Evolutionary conservation across 2,113 vertebrate species (phyloP).

Genomic region (Alethe diademata): DNA sequence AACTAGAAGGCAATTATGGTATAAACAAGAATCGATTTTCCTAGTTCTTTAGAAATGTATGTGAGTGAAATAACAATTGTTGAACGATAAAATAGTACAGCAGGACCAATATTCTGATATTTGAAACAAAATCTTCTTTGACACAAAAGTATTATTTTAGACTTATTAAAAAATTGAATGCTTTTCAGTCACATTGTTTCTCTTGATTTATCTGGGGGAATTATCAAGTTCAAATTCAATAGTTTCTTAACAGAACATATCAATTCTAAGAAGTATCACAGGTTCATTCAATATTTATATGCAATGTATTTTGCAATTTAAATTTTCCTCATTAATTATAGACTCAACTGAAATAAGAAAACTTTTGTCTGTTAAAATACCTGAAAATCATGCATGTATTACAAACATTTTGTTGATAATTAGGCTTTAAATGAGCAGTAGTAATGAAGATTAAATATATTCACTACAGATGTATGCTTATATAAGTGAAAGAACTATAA

Average conservation of each 20-base stretch:
- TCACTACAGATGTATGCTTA: neutral
- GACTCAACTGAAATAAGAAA: neutral
- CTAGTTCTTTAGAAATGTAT: neutral
- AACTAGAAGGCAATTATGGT: neutral
- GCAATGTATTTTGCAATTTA: neutral
- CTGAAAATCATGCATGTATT: neutral
- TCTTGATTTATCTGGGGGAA: neutral
- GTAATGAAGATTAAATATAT: neutral
- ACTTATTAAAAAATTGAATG: neutral
- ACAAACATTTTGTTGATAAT: neutral
- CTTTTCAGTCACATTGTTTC: neutral
- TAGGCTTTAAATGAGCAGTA: neutral
- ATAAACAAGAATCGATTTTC: neutral
- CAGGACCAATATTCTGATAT: neutral
- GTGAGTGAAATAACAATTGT: neutral
- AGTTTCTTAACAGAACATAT: neutral
- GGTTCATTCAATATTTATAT: neutral
- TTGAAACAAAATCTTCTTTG: neutral
- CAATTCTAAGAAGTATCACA: neutral
- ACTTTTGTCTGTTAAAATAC: neutral
- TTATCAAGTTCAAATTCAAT: neutral
- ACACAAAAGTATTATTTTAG: neutral
- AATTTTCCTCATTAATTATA: neutral
- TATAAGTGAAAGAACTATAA: neutral
- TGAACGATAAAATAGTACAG: neutral